These are phyloP conservation scores for Coelopa pilipes DNA, from an alignment of 2,888 invertebrate genomes.

Conservation along the genomic window DNA sequence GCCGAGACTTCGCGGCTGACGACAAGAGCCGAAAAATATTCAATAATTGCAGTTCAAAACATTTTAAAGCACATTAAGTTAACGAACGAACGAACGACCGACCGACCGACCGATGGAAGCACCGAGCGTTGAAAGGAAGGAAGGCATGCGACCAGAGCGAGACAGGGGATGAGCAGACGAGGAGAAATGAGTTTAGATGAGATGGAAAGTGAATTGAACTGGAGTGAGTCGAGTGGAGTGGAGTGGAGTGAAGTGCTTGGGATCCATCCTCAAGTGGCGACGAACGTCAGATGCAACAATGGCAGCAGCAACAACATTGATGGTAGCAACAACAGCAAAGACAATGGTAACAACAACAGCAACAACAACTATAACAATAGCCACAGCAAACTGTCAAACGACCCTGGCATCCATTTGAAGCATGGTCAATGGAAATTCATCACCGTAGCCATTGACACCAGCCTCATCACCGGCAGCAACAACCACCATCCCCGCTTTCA, in stretches of 20 bases:
- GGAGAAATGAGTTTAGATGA: no score
- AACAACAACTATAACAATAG: not conserved
- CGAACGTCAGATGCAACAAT: no score
- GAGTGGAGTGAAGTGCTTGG: no score
- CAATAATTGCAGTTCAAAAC: not conserved
- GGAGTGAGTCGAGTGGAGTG: no score
- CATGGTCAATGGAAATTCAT: slow-evolving; percentile 12
- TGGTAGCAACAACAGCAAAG: not conserved
- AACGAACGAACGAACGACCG: not conserved
- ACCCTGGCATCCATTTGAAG: slow-evolving; percentile 33
- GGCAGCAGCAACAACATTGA: not conserved
- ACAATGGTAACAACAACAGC: not conserved
- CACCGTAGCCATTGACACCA: not conserved
- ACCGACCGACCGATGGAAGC: no score
- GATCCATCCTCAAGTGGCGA: no score
- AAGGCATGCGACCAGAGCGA: no score
- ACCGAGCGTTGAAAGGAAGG: no score
- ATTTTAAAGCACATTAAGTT: not conserved
- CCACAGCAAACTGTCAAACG: slow-evolving; percentile 19
- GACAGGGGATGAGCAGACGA: no score
- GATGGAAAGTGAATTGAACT: no score
- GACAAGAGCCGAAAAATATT: no score
- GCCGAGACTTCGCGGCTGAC: no score
- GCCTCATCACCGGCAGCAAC: slow-evolving; percentile 18
- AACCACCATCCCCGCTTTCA: slow-evolving; percentile 15